Percentiles rank a stretch among this genome's conserved stretches.
Conservation (phyloP, 2,113 vertebrate genomes). For the Leucoraja erinaceus region DNA sequence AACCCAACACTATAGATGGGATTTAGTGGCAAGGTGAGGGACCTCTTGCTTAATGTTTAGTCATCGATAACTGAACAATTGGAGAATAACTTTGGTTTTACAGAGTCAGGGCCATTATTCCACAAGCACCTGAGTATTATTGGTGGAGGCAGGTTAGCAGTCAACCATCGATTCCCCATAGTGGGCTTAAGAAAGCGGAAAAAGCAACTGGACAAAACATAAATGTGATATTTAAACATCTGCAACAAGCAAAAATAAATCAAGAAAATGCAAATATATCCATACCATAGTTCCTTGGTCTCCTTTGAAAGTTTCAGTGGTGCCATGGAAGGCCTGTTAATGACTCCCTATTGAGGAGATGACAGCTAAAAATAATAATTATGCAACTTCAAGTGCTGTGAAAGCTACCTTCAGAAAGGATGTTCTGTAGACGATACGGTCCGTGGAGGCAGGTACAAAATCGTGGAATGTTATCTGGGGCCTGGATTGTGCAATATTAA, state of each 20-base stretch:
- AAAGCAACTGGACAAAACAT: background rate
- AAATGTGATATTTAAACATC: background rate
- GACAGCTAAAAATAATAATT: too few species aligned
- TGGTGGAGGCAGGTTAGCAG: background rate
- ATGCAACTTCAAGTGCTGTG: too few species aligned
- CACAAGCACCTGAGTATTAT: background rate
- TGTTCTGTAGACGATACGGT: too few species aligned
- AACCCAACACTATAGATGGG: background rate
- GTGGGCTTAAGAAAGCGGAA: background rate
- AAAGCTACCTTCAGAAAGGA: too few species aligned
- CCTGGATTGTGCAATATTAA: too few species aligned
- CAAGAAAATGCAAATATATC: background rate
- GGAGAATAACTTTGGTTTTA: background rate
- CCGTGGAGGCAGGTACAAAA: too few species aligned
- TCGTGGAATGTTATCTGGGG: too few species aligned
- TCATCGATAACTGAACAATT: background rate
- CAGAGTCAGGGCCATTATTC: background rate
- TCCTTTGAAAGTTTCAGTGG: background rate
- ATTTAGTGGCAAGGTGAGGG: background rate
- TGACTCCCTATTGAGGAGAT: background rate
- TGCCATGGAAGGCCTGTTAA: background rate
- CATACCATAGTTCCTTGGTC: background rate
- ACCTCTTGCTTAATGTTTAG: background rate
- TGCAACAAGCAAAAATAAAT: background rate
- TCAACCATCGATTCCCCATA: background rate